Evolutionary conservation across 2,113 vertebrate species (phyloP).

Genomic region (Petroica traversi): DNA sequence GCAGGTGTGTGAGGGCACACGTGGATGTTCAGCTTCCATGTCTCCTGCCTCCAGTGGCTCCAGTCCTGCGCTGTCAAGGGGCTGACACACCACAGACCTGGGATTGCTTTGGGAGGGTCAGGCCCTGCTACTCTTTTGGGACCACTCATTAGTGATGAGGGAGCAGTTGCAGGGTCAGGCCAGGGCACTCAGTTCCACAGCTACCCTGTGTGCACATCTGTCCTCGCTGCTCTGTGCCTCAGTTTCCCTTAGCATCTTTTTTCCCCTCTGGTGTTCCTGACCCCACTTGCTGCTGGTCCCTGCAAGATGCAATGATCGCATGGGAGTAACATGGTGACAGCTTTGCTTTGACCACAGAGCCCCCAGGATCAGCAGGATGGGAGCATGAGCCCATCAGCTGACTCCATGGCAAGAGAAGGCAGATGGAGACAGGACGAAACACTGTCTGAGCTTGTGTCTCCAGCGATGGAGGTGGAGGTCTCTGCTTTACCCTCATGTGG

Average conservation of each 20-base stretch:
- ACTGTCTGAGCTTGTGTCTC: not conserved
- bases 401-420: not conserved
- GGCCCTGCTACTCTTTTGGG: not conserved
- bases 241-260: not conserved
- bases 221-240: not conserved
- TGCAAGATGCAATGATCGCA: rapidly evolving
- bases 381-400: not conserved
- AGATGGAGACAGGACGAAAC: not conserved
- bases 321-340: not conserved
- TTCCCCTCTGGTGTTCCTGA: not conserved
- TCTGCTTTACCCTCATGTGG: not conserved
- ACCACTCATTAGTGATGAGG: too few relatives aligned
- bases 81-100: not conserved
- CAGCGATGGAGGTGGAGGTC: not conserved
- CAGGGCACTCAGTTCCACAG: not conserved
- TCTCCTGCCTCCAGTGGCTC: not conserved
- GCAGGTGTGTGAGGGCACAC: not conserved
- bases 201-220: not conserved
- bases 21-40: rapidly evolving
- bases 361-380: not conserved
- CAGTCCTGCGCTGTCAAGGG: not conserved
- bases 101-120: rapidly evolving
- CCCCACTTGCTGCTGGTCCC: not conserved
- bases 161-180: not conserved
- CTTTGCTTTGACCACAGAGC: not conserved